A percentile compares a stretch with the other conserved stretches of the same genome.
These are phyloP conservation scores for Drosophila sordidula DNA, from an alignment of 2,888 invertebrate genomes.

Conservation along the genomic window DNA sequence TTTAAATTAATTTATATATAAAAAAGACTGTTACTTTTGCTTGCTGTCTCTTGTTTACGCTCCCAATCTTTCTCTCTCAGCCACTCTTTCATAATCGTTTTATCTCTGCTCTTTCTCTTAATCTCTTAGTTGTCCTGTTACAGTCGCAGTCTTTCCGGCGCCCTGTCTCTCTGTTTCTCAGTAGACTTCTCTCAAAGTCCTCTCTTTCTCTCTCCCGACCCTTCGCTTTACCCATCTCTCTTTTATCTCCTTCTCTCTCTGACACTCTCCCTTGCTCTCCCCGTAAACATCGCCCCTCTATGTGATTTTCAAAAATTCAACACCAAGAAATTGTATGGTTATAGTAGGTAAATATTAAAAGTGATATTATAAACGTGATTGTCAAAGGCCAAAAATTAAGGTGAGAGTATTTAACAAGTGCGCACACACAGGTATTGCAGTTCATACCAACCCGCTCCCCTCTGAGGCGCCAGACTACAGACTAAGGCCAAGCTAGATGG, in stretches of 20 bases:
- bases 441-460: conserved; percentile 2
- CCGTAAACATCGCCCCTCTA: too few species aligned
- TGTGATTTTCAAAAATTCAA: neutral
- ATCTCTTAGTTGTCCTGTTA: neutral
- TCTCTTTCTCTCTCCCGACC: too few species aligned
- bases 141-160: neutral
- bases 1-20: too few species aligned
- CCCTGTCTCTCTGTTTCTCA: too few species aligned
- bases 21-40: too few species aligned
- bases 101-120: neutral
- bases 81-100: too few species aligned
- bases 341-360: neutral
- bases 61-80: neutral
- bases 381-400: neutral
- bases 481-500: conserved; percentile 34
- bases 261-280: too few species aligned
- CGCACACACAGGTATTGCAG: conserved; percentile 13
- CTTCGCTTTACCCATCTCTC: neutral
- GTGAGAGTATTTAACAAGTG: conserved; percentile 18
- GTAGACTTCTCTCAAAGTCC: too few species aligned
- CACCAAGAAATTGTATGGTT: neutral
- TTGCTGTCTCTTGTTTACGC: neutral
- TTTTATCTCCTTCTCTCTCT: neutral
- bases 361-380: neutral
- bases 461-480: neutral